These are phyloP conservation scores for Homarus gammarus DNA, from an alignment of 2,888 invertebrate species.

Conservation along the genomic window DNA sequence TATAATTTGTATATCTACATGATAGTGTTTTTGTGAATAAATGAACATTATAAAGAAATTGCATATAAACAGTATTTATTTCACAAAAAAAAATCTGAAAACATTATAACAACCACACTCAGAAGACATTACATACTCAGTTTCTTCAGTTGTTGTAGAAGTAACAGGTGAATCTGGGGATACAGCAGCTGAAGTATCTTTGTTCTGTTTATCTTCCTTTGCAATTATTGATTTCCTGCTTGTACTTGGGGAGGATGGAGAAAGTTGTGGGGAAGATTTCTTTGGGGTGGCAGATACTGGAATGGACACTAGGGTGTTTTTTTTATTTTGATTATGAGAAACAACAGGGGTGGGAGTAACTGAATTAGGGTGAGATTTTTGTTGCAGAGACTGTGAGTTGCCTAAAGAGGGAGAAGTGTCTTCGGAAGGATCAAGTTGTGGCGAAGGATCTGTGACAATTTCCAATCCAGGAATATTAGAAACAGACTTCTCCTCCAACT, in stretches of 20 bases:
- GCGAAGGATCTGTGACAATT: neutral
- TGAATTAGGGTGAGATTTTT: conserved; percentile 26
- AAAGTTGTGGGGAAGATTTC: conserved; percentile 23
- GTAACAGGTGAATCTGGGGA: conserved; percentile 26
- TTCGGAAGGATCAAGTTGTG: neutral
- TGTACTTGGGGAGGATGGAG: neutral
- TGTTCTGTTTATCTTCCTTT: conserved; percentile 23
- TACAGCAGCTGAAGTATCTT: conserved; percentile 2
- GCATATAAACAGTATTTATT: neutral
- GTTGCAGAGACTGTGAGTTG: neutral
- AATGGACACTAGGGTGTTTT: neutral
- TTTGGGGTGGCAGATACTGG: neutral
- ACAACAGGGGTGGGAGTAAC: neutral
- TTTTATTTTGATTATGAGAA: conserved; percentile 4
- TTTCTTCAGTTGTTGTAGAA: conserved; percentile 3
- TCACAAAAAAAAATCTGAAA: neutral
- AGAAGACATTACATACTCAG: conserved; percentile 27
- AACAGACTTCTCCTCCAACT: neutral
- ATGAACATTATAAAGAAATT: no score
- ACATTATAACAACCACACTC: neutral
- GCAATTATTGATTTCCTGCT: neutral
- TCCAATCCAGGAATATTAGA: neutral
- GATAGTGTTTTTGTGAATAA: no score
- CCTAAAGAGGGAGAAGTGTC: neutral
- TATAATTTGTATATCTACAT: no score